Conservation (phyloP, 2,797 vertebrate species). For the Enteromius anoplus region DNA sequence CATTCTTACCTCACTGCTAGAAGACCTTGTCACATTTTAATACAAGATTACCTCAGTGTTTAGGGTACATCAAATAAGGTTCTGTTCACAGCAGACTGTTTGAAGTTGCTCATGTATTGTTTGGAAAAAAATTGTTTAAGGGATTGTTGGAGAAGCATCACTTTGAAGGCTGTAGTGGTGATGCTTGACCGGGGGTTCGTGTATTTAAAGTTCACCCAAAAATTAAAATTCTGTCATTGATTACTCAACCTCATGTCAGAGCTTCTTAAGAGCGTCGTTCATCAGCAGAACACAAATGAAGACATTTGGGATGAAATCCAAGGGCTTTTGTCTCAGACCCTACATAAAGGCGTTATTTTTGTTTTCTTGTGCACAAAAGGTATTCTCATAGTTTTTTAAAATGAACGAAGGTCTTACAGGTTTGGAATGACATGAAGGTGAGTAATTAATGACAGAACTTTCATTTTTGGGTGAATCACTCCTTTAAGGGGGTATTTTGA, state of each 20-base stretch:
- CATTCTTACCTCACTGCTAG: slow-evolving; percentile 3
- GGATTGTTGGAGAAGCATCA: background rate
- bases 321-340: too few relatives aligned
- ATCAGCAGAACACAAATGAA: background rate
- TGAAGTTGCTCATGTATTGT: background rate
- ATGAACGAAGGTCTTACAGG: too few relatives aligned
- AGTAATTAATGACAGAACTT: too few relatives aligned
- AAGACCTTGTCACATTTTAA: background rate
- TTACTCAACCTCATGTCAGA: background rate
- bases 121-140: background rate
- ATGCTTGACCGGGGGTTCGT: background rate
- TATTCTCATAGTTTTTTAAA: too few relatives aligned
- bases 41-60: background rate
- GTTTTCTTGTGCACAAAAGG: too few relatives aligned
- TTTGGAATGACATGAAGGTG: too few relatives aligned
- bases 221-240: background rate
- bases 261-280: too few relatives aligned
- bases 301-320: background rate
- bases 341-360: too few relatives aligned
- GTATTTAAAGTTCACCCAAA: background rate
- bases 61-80: background rate
- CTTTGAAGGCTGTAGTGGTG: background rate
- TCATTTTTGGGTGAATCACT: too few relatives aligned
- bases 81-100: background rate
- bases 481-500: background rate